Base-by-base conservation (phyloP, 2,888 invertebrate species). In the Boloria selene region DNA sequence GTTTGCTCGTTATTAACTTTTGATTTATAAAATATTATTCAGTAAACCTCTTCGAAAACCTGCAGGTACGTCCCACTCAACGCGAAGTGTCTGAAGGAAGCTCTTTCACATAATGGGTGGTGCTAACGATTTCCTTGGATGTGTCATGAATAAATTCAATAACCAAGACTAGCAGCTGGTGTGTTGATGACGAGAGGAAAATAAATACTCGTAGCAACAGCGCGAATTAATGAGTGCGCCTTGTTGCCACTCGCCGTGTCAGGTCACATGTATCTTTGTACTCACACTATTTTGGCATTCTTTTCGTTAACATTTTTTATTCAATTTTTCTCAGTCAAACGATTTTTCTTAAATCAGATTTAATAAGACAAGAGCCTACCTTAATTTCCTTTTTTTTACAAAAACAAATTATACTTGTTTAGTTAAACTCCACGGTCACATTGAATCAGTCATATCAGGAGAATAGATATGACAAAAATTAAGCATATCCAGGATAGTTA, bases 141-240 rank as follows among this genome's bases (percentile, higher is more conserved):
- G 65, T 70, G 67, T 68, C 62, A 67, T 67, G 68, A 70, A 70
- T 72, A 72, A 70, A 67, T 68, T 70, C 64, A 68, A 70, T 70
- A 66, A 70, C 62, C 67, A 61, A 70, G 45, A 67, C 60, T 55
- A 61, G 58, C 67, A 65, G 65, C 61, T 65, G 69, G 71, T 66
- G 65, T 69, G 67, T 54, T 64, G 71, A 67, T 64, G 68, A 71
- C 64, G 64, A 65, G 68, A 69, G 70, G 64, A 68, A 64, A 70
- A 70, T 71, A 69, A 69, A 69, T 71, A 69, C 58, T 66, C 50
- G 53, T 53, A 61, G 65, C 63, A 50, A 59, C 55, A 61, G 61
- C 55, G 31, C 65, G 67, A 61, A 69, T 61, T 68, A 70, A 69
- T 68, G 71, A 69, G 52, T 64, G 63, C 61, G 58, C 22, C 50